Percentiles rank a stretch among this genome's conserved stretches.
phyloP scores from a whole-genome alignment of 2,797 vertebrate species.

The Huso huso region DNA sequence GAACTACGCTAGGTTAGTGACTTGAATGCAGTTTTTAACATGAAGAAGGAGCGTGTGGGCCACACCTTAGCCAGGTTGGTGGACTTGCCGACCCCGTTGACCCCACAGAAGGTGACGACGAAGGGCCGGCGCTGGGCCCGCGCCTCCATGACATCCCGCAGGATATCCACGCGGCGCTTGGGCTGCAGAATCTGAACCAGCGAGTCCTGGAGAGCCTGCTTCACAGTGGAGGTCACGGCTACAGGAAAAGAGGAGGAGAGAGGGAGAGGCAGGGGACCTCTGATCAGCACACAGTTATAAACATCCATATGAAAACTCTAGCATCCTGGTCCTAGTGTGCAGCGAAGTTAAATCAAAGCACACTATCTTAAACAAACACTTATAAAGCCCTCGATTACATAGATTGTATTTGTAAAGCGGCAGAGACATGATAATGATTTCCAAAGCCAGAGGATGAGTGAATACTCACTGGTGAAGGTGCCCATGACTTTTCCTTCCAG shows the following conservation, averaged over 20 bases:
- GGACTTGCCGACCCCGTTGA: constrained; percentile 97
- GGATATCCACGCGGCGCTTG: constrained; percentile 84
- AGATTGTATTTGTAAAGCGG: too few relatives aligned
- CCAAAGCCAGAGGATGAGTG: too few relatives aligned
- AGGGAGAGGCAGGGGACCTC: too few relatives aligned
- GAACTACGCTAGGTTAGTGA: too few relatives aligned
- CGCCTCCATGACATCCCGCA: constrained; percentile 90
- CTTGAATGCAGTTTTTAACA: too few relatives aligned
- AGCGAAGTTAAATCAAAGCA: too few relatives aligned
- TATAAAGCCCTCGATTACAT: too few relatives aligned
- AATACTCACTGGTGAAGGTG: constrained; percentile 91
- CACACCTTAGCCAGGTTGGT: constrained; percentile 93
- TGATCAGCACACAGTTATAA: too few relatives aligned
- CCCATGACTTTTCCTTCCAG: constrained; percentile 98
- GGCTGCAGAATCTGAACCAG: constrained; percentile 96
- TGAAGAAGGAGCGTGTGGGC: neutral
- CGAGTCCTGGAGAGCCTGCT: constrained; percentile 90
- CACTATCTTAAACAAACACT: too few relatives aligned
- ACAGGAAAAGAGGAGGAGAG: neutral
- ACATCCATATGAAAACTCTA: too few relatives aligned
- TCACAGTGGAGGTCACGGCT: constrained; percentile 95
- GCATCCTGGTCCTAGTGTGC: too few relatives aligned
- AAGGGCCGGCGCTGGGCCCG: constrained; percentile 80
- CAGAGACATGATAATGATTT: too few relatives aligned
- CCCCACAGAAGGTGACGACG: constrained; percentile 88